phyloP scores from a whole-genome alignment of 30 jellyfish, hydroid and myxozoan genomes.

The Cassiopea andromeda region DNA sequence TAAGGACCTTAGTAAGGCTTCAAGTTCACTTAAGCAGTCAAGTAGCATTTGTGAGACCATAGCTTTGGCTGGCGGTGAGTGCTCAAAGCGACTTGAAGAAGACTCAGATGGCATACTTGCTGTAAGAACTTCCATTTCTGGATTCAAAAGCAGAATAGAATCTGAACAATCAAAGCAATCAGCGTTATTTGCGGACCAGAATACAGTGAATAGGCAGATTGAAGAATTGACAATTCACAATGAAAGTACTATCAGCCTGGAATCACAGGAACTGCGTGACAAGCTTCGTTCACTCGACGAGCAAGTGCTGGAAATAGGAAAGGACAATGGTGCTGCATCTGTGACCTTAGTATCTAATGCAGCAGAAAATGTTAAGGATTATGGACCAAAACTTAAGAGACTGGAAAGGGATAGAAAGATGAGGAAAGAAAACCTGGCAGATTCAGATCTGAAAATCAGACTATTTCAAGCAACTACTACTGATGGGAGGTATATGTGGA shows the following conservation, averaged over 20 bases:
- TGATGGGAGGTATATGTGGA: conserved; percentile 85
- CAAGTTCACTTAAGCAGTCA: background rate
- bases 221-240: background rate
- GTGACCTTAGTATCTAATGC: background rate
- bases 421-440: conserved; percentile 35
- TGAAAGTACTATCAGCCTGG: background rate
- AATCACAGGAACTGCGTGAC: background rate
- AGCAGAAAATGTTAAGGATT: background rate
- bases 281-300: background rate
- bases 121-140: conserved; percentile 9
- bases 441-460: conserved; percentile 56
- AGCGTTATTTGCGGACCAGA: background rate
- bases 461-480: conserved; percentile 71
- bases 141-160: conserved; percentile 16
- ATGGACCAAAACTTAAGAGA: conserved; percentile 15
- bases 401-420: conserved; percentile 61
- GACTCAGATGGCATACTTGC: conserved; percentile 59
- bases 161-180: background rate
- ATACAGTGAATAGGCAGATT: background rate
- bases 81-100: conserved; percentile 21
- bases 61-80: background rate
- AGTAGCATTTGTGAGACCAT: conserved; percentile 5
- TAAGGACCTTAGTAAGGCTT: background rate
- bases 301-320: background rate
- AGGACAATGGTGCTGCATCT: background rate